phyloP scores from a whole-genome alignment of 2,888 invertebrate species.

The Ophion ventricosus region DNA sequence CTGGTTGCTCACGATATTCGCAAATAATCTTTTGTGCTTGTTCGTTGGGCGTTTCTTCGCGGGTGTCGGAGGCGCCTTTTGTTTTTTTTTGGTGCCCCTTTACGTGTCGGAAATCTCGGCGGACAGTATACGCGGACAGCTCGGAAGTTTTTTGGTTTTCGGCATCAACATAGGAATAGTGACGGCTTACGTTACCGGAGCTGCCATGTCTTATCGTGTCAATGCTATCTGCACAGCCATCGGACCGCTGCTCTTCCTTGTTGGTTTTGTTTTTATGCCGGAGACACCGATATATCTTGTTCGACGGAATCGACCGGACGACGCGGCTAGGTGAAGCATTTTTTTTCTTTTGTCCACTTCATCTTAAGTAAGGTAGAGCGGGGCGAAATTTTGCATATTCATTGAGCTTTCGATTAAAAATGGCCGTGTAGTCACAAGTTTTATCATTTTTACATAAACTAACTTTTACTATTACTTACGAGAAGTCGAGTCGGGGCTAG shows the following conservation, averaged over 20 bases:
- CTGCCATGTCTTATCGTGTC: constrained; percentile 81
- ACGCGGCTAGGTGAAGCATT: constrained; percentile 79
- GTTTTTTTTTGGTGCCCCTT: constrained; percentile 86
- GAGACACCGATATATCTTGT: constrained; percentile 85
- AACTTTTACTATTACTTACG: too few relatives aligned
- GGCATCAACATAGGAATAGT: constrained; percentile 83
- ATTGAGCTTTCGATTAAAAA: too few relatives aligned
- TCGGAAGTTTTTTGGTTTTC: constrained; percentile 85
- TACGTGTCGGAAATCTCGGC: constrained; percentile 88
- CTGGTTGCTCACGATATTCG: constrained; percentile 85
- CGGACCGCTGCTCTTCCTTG: constrained; percentile 81
- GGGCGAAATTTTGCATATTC: too few relatives aligned
- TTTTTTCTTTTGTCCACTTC: not conserved
- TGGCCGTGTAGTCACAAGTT: too few relatives aligned
- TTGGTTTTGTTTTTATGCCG: constrained; percentile 83
- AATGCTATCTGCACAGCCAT: constrained; percentile 82
- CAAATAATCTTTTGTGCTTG: constrained; percentile 83
- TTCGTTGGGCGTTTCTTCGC: constrained; percentile 85
- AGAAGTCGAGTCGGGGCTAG: too few relatives aligned
- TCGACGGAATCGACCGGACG: constrained; percentile 78
- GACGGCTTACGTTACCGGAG: constrained; percentile 82
- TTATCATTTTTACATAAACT: too few relatives aligned
- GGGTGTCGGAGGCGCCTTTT: constrained; percentile 86
- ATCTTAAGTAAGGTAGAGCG: not conserved
- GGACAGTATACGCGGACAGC: constrained; percentile 84